phyloP scores from a whole-genome alignment of 2,888 invertebrate species.

The Tiliacea aurago region DNA sequence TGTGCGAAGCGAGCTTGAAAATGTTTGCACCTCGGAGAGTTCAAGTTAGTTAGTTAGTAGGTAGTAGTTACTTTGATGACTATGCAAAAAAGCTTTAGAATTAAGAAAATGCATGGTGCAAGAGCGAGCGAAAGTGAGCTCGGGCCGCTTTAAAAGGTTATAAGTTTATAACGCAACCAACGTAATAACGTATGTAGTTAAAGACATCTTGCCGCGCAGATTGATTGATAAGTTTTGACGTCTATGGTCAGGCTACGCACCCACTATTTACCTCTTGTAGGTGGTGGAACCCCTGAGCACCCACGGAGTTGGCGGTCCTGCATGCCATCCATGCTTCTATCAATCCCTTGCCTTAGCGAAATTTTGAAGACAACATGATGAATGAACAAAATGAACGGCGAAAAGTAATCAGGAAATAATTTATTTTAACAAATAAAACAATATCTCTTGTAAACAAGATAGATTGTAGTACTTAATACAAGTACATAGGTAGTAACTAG shows the following conservation, averaged over 20 bases:
- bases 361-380: no score
- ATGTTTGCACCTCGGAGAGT: not conserved
- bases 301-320: no score
- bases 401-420: not conserved
- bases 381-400: not conserved
- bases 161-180: no score
- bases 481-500: no score
- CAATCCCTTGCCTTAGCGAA: no score
- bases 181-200: no score
- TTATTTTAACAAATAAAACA: not conserved
- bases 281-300: no score
- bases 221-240: no score
- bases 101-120: not conserved
- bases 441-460: not conserved
- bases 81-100: not conserved
- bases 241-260: no score
- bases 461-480: not conserved
- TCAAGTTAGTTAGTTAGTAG: no score
- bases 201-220: no score
- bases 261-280: no score
- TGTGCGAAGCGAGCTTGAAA: not conserved
- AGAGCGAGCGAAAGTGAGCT: not conserved
- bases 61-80: not conserved
- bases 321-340: not conserved
- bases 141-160: not conserved